phyloP scores from a whole-genome alignment of 2,113 vertebrate genomes.

The Heliornis fulica region DNA sequence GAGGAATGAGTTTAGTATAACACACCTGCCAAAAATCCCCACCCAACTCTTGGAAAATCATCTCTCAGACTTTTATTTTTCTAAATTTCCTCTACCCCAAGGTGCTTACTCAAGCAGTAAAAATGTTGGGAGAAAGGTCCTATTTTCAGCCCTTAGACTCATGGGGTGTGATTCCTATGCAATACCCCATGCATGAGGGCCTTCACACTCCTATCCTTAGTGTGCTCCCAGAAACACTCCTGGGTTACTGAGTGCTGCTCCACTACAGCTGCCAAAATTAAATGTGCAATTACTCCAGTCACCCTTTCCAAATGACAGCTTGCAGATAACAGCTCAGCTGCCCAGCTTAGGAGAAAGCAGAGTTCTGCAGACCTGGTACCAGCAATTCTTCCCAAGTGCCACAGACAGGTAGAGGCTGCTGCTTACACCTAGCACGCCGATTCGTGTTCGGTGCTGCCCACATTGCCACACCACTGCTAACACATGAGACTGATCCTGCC shows the following conservation, averaged over 20 bases:
- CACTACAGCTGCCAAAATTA: neutral
- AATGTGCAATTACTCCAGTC: neutral
- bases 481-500: neutral
- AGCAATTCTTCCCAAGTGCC: neutral
- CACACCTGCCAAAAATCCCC: neutral
- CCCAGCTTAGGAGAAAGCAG: neutral
- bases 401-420: neutral
- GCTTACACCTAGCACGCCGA: accelerated
- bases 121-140: accelerated
- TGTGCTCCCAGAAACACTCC: neutral
- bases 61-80: neutral
- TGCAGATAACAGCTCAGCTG: neutral
- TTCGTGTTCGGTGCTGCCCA: neutral
- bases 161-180: neutral
- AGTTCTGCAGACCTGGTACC: neutral
- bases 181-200: neutral
- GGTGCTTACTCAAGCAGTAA: neutral
- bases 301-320: neutral
- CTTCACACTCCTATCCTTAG: neutral
- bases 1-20: neutral
- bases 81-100: neutral
- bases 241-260: neutral
- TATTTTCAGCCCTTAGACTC: neutral
- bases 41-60: neutral
- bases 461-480: neutral